These are phyloP conservation scores for Tangara arthus DNA, from an alignment of 2,797 vertebrate species.

Conservation along the genomic window DNA sequence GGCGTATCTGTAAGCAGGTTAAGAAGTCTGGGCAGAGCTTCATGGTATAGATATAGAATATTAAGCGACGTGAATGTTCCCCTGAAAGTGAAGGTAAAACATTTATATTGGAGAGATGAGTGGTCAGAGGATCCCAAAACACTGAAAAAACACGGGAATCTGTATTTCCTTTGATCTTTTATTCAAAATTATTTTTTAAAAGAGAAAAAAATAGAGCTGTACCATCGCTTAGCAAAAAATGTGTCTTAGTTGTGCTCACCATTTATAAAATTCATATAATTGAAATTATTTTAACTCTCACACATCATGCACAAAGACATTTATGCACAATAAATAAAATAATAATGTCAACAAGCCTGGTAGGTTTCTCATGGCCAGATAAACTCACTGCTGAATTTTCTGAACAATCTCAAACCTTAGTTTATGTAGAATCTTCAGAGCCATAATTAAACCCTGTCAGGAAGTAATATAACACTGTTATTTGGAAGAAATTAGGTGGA, in stretches of 20 bases:
- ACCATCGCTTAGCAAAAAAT: neutral
- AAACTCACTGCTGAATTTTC: neutral
- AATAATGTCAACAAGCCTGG: neutral
- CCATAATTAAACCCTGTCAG: slow-evolving; percentile 3
- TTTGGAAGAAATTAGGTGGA: slow-evolving; percentile 18
- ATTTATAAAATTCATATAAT: neutral
- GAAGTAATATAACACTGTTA: neutral
- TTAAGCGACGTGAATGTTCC: neutral
- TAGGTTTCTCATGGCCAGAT: neutral
- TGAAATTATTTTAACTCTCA: neutral
- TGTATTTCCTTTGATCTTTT: neutral
- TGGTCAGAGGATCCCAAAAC: neutral
- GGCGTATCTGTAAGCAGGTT: neutral
- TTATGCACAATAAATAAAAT: neutral
- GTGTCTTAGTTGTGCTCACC: neutral
- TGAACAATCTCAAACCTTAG: neutral
- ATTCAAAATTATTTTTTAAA: neutral
- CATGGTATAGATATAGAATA: neutral
- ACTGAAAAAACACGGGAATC: neutral
- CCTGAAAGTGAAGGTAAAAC: neutral
- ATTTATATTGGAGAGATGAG: neutral
- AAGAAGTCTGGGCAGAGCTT: neutral
- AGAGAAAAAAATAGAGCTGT: neutral
- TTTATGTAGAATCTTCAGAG: neutral
- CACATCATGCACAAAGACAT: neutral